Conservation (phyloP, 2,888 invertebrate genomes). For the Stenurella melanura region DNA sequence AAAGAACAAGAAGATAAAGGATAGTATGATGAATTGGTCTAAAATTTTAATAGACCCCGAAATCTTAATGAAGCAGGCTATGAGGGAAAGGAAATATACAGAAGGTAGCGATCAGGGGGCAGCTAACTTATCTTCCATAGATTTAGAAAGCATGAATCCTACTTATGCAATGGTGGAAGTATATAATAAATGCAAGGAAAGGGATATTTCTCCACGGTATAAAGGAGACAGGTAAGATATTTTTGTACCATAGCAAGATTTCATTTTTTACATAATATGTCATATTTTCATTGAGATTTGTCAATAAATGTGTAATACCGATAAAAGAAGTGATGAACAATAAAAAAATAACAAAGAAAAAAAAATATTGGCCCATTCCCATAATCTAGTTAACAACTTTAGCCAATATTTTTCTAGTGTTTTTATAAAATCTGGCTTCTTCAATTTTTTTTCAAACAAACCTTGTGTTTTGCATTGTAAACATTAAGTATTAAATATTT, state of each 20-base stretch:
- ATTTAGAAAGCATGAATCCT: constrained; percentile 76
- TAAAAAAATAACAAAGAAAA: too few species aligned
- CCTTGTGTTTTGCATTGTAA: too few species aligned
- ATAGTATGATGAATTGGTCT: constrained; percentile 80
- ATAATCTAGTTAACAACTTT: too few species aligned
- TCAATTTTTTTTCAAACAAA: too few species aligned
- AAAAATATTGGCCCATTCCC: too few species aligned
- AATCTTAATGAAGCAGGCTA: constrained; percentile 76
- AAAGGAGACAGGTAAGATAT: constrained; percentile 65
- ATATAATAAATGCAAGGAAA: constrained; percentile 78
- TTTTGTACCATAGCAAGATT: constrained; percentile 1
- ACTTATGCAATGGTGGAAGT: constrained; percentile 85
- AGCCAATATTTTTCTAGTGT: too few species aligned
- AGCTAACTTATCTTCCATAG: constrained; percentile 71
- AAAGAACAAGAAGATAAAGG: constrained; percentile 70
- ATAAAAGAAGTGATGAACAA: too few species aligned
- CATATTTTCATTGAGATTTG: too few species aligned
- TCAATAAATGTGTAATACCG: too few species aligned
- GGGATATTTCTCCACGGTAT: constrained; percentile 69
- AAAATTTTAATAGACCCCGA: constrained; percentile 81
- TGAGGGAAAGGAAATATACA: constrained; percentile 71
- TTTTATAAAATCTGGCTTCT: too few species aligned
- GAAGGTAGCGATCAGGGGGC: constrained; percentile 71
- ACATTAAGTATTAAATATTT: too few species aligned
- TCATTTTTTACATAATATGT: too few species aligned